Conservation (phyloP, 2,113 vertebrate species). For the Lepisosteus osseus region DNA sequence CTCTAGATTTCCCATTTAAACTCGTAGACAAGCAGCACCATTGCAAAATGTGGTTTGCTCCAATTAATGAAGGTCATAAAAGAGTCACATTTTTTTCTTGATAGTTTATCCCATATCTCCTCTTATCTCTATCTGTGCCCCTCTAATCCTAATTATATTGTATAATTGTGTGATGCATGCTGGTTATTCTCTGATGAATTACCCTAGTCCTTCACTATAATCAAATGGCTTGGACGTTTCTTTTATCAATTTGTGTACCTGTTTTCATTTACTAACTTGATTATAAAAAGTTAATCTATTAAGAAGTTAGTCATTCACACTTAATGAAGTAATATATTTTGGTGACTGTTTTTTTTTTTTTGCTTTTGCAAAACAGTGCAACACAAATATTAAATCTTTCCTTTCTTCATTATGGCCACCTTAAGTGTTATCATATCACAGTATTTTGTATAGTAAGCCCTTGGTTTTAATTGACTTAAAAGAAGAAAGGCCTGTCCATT, state of each 20-base stretch:
- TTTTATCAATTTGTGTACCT: slow-evolving; percentile 39
- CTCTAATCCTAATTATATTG: slow-evolving; percentile 82
- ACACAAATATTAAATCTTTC: too few relatives aligned
- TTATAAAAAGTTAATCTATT: slow-evolving; percentile 28
- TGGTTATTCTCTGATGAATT: slow-evolving; percentile 63
- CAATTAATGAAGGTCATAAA: slow-evolving; percentile 75
- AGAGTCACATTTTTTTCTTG: slow-evolving; percentile 68
- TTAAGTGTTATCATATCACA: too few relatives aligned
- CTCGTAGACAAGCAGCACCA: slow-evolving; percentile 33
- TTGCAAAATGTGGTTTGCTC: slow-evolving; percentile 55
- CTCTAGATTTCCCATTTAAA: too few relatives aligned
- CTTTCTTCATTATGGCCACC: too few relatives aligned
- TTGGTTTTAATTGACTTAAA: too few relatives aligned
- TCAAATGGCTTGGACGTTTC: slow-evolving; percentile 61
- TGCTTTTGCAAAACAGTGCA: too few relatives aligned
- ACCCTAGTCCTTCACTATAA: slow-evolving; percentile 67
- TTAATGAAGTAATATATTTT: too few relatives aligned
- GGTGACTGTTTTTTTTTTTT: too few relatives aligned
- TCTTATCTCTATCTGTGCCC: slow-evolving; percentile 66
- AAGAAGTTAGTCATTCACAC: background rate
- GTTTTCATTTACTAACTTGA: slow-evolving; percentile 25
- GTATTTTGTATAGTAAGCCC: too few relatives aligned
- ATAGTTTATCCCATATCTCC: slow-evolving; percentile 75
- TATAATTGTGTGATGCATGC: slow-evolving; percentile 70
- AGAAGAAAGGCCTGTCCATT: too few relatives aligned